A percentile compares a stretch with the other conserved stretches of the same genome.
Evolutionary conservation across 2,888 invertebrate genomes (phyloP).

Genomic region (Alsophila aescularia): DNA sequence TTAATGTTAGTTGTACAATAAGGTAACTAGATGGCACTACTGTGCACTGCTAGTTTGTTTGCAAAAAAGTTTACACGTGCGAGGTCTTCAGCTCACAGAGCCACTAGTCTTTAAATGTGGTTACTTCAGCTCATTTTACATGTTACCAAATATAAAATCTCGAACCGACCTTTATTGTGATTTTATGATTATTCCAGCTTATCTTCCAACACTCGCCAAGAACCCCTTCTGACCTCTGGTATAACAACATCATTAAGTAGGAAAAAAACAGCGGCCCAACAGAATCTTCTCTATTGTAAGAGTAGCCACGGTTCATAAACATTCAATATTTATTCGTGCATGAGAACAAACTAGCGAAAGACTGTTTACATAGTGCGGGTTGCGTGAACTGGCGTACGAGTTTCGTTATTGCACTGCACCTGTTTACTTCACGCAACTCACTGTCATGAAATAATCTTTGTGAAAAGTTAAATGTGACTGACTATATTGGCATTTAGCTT

Average conservation of each 20-base stretch:
- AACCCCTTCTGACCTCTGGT: slow-evolving; percentile 4
- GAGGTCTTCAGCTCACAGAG: too few species aligned
- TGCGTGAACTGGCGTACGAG: neutral
- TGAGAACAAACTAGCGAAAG: slow-evolving; percentile 35
- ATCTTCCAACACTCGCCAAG: slow-evolving; percentile 11
- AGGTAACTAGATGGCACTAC: too few species aligned
- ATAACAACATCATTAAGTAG: slow-evolving; percentile 16
- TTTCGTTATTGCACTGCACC: neutral
- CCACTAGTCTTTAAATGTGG: too few species aligned
- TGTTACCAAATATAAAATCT: slow-evolving; percentile 1
- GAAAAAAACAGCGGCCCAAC: slow-evolving; percentile 23
- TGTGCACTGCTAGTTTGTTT: too few species aligned
- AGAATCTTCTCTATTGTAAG: slow-evolving; percentile 20
- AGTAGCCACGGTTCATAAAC: slow-evolving; percentile 33
- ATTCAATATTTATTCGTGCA: slow-evolving; percentile 45
- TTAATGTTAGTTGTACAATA: too few species aligned
- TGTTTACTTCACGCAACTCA: too few species aligned
- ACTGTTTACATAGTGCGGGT: neutral
- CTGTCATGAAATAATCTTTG: too few species aligned
- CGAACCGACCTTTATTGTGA: too few species aligned
- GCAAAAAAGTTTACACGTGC: too few species aligned
- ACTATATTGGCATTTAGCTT: too few species aligned
- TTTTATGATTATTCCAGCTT: slow-evolving; percentile 3
- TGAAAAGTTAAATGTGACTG: too few species aligned
- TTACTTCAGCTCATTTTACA: neutral